Evolutionary conservation across 2,888 invertebrate species (phyloP), one percentile per base, ranked within the genome.

Genomic region (Amblyjoppa proteus): DNA sequence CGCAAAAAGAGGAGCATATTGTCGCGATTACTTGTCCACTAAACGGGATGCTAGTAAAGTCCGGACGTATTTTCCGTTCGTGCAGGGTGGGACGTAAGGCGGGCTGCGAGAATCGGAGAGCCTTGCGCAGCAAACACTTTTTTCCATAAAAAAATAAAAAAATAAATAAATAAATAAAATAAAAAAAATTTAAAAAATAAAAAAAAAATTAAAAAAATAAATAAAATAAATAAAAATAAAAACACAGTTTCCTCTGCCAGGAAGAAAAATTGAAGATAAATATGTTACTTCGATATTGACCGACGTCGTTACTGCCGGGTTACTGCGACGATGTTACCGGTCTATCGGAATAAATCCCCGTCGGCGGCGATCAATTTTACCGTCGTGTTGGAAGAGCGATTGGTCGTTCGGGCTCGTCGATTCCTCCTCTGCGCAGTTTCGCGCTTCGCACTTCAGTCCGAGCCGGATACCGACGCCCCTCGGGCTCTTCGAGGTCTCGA

Each of bases 341-440:
- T 68, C 3, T 25, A 45, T 25, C 68, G 5, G 45, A 45, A 34
- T 34, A 45, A 13, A 45, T 45, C 45, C 4, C 16, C 45, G 45
- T 11, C 41, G 9, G 20, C 9, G 34, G 34, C 34, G 53, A 51
- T 45, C 7, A 20, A 49, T n/a, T 49, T 11, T 51, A 16, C 51
- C 25, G 13, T 51, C 31, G 45, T 51, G 25, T 28, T 49, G 28
- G 25, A 41, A 41, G 53, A 66, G 53, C 77, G 83, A 83, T 70
- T 83, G 71, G 77, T 71, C 71, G 20, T 28, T 58, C 9, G 25
- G 25, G 20, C 25, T 56, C 56, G 20, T 56, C 56, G 25, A 9
- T 51, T 78, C 38, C 56, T 73, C 28, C 73, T 73, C 41, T 38
- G 73, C 56, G 73, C 51, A 38, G 61, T 83, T 41, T 28, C 73